Base-by-base conservation (phyloP, 2,888 invertebrate genomes). In the Caenorhabditis sp. region DNA sequence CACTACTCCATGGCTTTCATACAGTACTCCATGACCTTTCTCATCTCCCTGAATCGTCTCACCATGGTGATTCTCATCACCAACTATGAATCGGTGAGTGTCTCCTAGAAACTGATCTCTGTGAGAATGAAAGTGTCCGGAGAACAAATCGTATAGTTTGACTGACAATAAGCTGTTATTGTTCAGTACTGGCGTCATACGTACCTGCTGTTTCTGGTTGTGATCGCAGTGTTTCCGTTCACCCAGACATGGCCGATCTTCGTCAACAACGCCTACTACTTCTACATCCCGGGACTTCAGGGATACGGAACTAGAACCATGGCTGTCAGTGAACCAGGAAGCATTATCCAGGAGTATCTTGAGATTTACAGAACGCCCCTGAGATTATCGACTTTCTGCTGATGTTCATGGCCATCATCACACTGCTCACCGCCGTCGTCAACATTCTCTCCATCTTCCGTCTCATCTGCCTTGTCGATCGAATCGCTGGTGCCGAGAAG, bases 11-110 rank as follows among this genome's bases (percentile, higher is more conserved):
- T 80, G 79, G 80, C 74, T 5, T 80, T 44, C 40, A 44, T 80
- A 11, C 83, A 80, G 50, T 77, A 80, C 22, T 68, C 76, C 8
- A 80, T 83, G 71, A 80, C 67, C 20, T 61, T 76, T 11, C 13
- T 80, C 0, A 22, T 77, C 15, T 69, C 79, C 22, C 28, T 78
- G 18, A 80, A 80, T 40, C 70, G 80, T 3, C 55, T 77, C 22
- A 68, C 72, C 3, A 78, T 79, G 82, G 61, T 82, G 6, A 15
- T 79, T 24, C 50, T 74, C 13, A 55, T 74, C n/a, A 58, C 35
- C 18, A 58, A 35, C 51, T 65, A 74, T 60, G 74, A 74, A 18
- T 65, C 58, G 26, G 74, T 74, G 28, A 61, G 70, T 60, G n/a
- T n/a, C n/a, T n/a, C n/a, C n/a, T n/a, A n/a, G n/a, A n/a, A n/a